Conservation (phyloP, 2,888 invertebrate genomes). For the Lobophora halterata region DNA sequence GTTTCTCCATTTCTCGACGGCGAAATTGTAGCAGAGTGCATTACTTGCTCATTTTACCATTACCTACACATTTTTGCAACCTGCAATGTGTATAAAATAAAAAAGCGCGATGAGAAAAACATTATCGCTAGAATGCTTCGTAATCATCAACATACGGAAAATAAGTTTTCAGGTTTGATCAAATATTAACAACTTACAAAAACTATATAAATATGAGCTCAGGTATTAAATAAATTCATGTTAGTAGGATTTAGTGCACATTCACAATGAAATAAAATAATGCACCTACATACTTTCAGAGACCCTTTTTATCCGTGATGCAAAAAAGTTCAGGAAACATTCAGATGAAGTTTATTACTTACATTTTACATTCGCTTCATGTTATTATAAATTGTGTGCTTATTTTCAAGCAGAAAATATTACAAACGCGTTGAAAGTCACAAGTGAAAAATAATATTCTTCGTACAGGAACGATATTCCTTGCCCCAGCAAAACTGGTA, state of each 20-base stretch:
- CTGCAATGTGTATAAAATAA: slow-evolving; percentile 72
- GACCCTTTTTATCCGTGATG: slow-evolving; percentile 72
- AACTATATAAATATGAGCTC: not conserved
- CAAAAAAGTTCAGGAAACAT: slow-evolving; percentile 73
- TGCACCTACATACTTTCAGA: slow-evolving; percentile 75
- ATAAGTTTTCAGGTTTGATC: not conserved
- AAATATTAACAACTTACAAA: slow-evolving; percentile 1
- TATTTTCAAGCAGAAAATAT: slow-evolving; percentile 50
- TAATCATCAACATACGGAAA: slow-evolving; percentile 28
- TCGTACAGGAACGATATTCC: slow-evolving; percentile 70
- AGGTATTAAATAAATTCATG: too few relatives aligned
- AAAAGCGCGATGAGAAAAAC: slow-evolving; percentile 60
- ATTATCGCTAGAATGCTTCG: slow-evolving; percentile 41
- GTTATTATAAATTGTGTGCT: slow-evolving; percentile 42
- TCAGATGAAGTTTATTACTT: slow-evolving; percentile 51
- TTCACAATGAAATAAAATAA: slow-evolving; percentile 70
- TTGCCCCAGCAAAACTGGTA: slow-evolving; percentile 75
- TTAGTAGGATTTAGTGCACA: slow-evolving; percentile 58
- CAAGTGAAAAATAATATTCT: slow-evolving; percentile 69
- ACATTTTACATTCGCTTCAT: slow-evolving; percentile 47
- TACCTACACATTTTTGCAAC: slow-evolving; percentile 61
- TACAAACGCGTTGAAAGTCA: slow-evolving; percentile 55
- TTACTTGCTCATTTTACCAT: slow-evolving; percentile 67
- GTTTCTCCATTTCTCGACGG: slow-evolving; percentile 74
- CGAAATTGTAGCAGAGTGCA: slow-evolving; percentile 58